phyloP scores from a whole-genome alignment of 2,888 invertebrate genomes.

The Nephrotoma guestfalica region DNA sequence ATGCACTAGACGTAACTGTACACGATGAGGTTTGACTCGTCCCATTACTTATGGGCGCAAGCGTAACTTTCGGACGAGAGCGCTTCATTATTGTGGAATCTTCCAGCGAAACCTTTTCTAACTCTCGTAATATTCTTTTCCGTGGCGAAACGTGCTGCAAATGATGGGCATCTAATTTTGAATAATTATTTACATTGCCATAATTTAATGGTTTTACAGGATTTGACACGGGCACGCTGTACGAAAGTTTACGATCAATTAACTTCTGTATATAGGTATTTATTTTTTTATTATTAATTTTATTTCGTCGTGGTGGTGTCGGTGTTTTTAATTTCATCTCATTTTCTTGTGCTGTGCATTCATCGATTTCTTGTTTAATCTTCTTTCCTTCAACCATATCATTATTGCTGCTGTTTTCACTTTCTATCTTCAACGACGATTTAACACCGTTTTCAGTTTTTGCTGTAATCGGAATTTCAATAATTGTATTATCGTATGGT shows the following conservation, averaged over 20 bases:
- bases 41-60: conserved; percentile 12
- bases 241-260: conserved; percentile 22
- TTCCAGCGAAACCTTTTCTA: conserved; percentile 60
- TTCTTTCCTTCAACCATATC: conserved; percentile 11
- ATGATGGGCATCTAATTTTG: conserved; percentile 17
- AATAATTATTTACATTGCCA: not conserved
- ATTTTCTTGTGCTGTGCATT: not conserved
- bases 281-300: conserved; percentile 15
- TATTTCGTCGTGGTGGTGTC: not conserved
- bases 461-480: not conserved
- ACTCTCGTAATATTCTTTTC: conserved; percentile 66
- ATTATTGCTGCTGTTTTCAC: conserved; percentile 6
- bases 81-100: conserved; percentile 47
- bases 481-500: conserved; percentile 39
- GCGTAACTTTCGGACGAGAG: conserved; percentile 36
- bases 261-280: conserved; percentile 29
- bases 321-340: conserved; percentile 8
- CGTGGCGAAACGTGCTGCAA: conserved; percentile 55
- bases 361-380: conserved; percentile 5
- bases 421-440: conserved; percentile 7
- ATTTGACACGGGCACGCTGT: not conserved
- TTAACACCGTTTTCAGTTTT: conserved; percentile 8
- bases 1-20: not conserved
- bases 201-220: not conserved
- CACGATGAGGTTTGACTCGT: conserved; percentile 16